phyloP scores from a whole-genome alignment of 2,888 invertebrate species.

The Meliscaeva auricollis region DNA sequence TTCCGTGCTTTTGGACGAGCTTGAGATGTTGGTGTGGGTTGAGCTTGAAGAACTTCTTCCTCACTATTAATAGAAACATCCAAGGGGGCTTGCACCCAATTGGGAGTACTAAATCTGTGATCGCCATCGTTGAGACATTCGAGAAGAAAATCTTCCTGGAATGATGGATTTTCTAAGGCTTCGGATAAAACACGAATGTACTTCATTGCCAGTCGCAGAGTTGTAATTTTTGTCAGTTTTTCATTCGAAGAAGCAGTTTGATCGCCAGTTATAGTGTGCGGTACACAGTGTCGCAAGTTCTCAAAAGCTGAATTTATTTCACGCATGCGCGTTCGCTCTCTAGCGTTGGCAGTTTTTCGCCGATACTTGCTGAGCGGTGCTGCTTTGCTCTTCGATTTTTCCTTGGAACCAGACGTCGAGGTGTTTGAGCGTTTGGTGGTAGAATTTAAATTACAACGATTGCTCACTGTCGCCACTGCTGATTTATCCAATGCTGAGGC shows the following conservation, averaged over 20 bases:
- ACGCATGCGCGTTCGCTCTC: constrained; percentile 94
- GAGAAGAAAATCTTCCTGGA: constrained; percentile 80
- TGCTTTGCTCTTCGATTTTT: constrained; percentile 88
- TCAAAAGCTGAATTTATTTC: constrained; percentile 96
- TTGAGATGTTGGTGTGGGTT: constrained; percentile 31
- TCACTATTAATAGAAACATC: constrained; percentile 38
- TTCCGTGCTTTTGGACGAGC: constrained; percentile 69
- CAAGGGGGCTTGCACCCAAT: constrained; percentile 66
- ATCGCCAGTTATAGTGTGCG: constrained; percentile 83
- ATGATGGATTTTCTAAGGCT: constrained; percentile 85
- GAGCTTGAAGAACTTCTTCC: constrained; percentile 54
- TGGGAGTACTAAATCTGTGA: constrained; percentile 72
- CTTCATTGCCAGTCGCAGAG: constrained; percentile 93
- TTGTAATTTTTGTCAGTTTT: constrained; percentile 95
- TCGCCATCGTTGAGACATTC: constrained; percentile 79
- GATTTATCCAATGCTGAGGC: constrained; percentile 16
- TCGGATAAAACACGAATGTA: constrained; percentile 92
- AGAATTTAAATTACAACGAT: constrained; percentile 22
- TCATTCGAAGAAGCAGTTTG: constrained; percentile 87
- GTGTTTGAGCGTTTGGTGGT: constrained; percentile 53
- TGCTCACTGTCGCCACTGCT: neutral
- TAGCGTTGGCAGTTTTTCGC: constrained; percentile 94
- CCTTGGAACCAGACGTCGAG: constrained; percentile 78
- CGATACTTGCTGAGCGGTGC: constrained; percentile 94
- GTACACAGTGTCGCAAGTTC: constrained; percentile 90